Base-by-base conservation (phyloP, 1,140 invertebrate species). In the Tribolium madens region DNA sequence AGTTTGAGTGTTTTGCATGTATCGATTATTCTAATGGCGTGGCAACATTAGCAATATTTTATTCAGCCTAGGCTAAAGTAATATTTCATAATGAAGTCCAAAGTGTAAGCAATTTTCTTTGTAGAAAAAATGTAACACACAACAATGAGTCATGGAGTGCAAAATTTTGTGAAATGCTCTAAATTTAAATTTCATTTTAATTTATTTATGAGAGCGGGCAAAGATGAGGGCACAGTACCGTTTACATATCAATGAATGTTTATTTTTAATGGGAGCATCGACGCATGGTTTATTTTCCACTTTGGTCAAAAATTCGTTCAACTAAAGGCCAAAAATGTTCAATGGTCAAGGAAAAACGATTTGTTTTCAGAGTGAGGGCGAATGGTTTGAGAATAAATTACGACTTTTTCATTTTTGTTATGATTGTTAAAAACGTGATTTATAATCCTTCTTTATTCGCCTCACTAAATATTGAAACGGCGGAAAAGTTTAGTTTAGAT, bases 1-100 rank as follows among this genome's bases (percentile, higher is more conserved):
- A 72, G 50, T 72, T 72, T 72, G 21, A 72, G 70, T 72, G 70
- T 72, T 72, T 72, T 72, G 47, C 70, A 72, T 72, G 15, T 72
- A 72, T 72, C 50, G 70, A 72, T 72, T 72, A 72, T 72, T 48
- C 50, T 72, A 72, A 72, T 72, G 26, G 70, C 69, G 26, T 72
- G 50, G 46, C 70, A 72, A 72, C 70, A 50, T 72, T 72, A 72
- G 21, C 42, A 36, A 47, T 48, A 71, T 64, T 72, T 72, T 72
- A 52, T 72, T 72, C 46, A 31, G 47, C 17, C 17, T 26, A 50
- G 18, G 69, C 42, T 71, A 50, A 50, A 10, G 3, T 26, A 46
- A 31, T 33, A 21, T 31, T 64, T 64, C 4, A 64, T 36, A 64
- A n/a, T n/a, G n/a, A n/a, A 2, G 18, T 21, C 21, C 2, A 26